A percentile compares a stretch with the other conserved stretches of the same genome.
Conservation (phyloP, 2,888 invertebrate species). For the Aphidius colemani region DNA sequence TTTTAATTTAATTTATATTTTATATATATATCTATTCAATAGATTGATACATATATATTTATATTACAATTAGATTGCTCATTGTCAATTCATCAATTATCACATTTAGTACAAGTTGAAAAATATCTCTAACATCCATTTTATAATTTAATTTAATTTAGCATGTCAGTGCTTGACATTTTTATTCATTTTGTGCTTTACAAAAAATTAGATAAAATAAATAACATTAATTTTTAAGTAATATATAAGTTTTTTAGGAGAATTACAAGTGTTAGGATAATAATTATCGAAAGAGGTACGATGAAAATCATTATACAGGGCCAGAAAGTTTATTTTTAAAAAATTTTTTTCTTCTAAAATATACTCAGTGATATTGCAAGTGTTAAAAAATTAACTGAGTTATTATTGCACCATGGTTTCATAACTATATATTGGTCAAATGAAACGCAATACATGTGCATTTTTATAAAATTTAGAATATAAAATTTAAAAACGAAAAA, state of each 20-base stretch:
- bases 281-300: conserved; percentile 48
- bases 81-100: conserved; percentile 60
- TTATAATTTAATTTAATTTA: conserved; percentile 31
- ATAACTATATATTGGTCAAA: conserved; percentile 10
- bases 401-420: conserved; percentile 17
- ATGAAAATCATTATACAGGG: conserved; percentile 48
- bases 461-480: not conserved
- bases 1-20: too few relatives aligned
- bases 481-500: not conserved
- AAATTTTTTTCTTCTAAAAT: conserved; percentile 8
- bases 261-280: conserved; percentile 27
- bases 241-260: conserved; percentile 29
- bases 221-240: conserved; percentile 10
- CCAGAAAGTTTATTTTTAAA: conserved; percentile 40
- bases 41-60: conserved; percentile 43
- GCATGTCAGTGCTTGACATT: too few relatives aligned
- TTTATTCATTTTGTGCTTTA: conserved; percentile 15
- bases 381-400: conserved; percentile 4
- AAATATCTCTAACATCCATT: conserved; percentile 61
- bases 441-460: conserved; percentile 2
- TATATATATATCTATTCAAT: conserved; percentile 35
- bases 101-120: conserved; percentile 61
- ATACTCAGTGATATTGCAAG: conserved; percentile 1
- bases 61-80: conserved; percentile 60
- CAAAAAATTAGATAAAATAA: conserved; percentile 8